Percentiles rank a stretch among this genome's conserved stretches.
phyloP scores from a whole-genome alignment of 2,113 vertebrate species.

The Xenus cinereus region DNA sequence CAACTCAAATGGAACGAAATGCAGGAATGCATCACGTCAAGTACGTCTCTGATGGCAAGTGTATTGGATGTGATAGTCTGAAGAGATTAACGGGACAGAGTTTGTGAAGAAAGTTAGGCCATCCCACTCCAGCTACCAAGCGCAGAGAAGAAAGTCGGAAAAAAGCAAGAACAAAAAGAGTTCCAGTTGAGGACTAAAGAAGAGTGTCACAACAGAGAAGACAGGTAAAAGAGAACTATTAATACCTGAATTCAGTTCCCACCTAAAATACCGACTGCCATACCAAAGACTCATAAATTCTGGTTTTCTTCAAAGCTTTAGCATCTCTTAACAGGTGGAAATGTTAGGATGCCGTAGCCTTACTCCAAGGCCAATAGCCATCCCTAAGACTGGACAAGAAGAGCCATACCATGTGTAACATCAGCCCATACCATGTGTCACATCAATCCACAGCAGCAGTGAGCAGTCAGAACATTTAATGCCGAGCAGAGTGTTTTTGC shows the following conservation, averaged over 20 bases:
- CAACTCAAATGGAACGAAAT: not conserved
- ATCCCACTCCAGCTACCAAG: not conserved
- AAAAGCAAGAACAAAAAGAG: not conserved
- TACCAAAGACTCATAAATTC: not conserved
- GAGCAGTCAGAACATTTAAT: not conserved
- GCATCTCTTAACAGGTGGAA: not conserved
- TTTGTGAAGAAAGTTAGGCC: not conserved
- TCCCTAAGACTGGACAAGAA: not conserved
- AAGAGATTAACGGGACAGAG: not conserved
- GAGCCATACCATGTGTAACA: fast-evolving
- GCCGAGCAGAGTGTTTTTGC: not conserved
- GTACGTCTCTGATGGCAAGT: not conserved
- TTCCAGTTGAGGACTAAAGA: not conserved
- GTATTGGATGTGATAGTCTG: not conserved
- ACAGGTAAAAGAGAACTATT: not conserved
- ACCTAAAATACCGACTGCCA: not conserved
- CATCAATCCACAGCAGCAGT: not conserved
- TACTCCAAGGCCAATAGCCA: not conserved
- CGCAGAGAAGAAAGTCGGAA: not conserved
- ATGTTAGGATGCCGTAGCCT: not conserved
- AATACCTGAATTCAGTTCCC: not conserved
- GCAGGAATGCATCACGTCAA: not conserved
- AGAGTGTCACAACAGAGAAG: not conserved
- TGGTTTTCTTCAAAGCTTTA: not conserved
- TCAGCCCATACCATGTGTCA: not conserved